phyloP scores from a whole-genome alignment of 2,888 invertebrate genomes.

The Patella pellucida region DNA sequence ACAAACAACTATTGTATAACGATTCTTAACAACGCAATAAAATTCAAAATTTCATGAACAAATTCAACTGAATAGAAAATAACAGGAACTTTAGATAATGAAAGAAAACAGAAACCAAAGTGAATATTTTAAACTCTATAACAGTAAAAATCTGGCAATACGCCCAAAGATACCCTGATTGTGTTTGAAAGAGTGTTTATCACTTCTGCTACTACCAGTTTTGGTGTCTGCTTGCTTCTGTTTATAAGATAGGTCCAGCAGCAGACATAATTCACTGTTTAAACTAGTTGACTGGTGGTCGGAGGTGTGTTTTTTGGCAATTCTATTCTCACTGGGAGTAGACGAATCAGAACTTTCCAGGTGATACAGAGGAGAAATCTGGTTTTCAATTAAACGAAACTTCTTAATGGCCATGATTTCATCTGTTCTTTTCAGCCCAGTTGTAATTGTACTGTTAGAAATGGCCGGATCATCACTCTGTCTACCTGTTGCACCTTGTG shows the following conservation, averaged over 20 bases:
- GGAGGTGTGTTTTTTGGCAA: neutral
- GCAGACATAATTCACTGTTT: neutral
- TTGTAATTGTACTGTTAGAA: neutral
- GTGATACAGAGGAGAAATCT: neutral
- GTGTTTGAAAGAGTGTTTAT: too few relatives aligned
- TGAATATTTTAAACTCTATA: too few relatives aligned
- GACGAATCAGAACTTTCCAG: neutral
- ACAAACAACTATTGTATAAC: too few relatives aligned
- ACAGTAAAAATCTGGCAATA: too few relatives aligned
- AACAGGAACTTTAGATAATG: too few relatives aligned
- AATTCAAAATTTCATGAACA: too few relatives aligned
- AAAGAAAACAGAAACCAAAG: too few relatives aligned
- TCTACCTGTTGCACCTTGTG: neutral
- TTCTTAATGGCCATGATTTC: neutral
- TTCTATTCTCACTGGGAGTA: neutral
- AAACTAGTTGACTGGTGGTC: neutral
- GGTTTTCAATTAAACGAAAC: constrained; percentile 1
- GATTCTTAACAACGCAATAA: too few relatives aligned
- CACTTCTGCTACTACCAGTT: neutral
- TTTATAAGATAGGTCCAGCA: neutral
- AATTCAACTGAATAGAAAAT: too few relatives aligned
- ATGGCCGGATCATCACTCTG: neutral
- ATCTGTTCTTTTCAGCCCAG: neutral
- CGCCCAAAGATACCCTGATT: too few relatives aligned
- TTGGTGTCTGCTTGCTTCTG: neutral